A percentile compares a stretch with the other conserved stretches of the same genome.
phyloP scores from a whole-genome alignment of 2,888 invertebrate genomes.

The Coecobrya sp. region DNA sequence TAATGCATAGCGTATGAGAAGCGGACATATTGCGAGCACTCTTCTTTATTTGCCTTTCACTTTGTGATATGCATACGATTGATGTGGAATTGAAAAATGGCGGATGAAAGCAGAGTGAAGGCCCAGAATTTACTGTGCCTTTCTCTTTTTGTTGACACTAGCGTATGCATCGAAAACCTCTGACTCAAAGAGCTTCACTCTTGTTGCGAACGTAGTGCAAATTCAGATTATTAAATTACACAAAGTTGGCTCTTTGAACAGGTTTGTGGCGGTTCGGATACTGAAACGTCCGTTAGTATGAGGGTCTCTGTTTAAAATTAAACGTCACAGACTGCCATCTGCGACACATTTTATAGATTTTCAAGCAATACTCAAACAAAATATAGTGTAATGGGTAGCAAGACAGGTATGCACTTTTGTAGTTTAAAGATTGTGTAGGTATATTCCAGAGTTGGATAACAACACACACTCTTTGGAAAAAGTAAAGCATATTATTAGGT shows the following conservation, averaged over 20 bases:
- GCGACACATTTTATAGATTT: no score
- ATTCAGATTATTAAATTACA: not conserved
- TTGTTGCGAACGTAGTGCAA: not conserved
- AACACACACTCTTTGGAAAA: no score
- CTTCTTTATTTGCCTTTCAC: conserved; percentile 1
- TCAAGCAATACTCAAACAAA: no score
- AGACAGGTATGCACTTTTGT: no score
- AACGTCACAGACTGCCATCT: no score
- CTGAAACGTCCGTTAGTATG: no score
- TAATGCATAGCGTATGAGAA: not conserved
- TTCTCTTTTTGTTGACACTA: conserved; percentile 13
- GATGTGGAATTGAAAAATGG: conserved; percentile 18
- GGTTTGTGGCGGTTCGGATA: not conserved
- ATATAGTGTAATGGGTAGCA: no score
- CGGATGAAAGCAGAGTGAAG: not conserved
- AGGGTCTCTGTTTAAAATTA: no score
- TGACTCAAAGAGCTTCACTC: not conserved
- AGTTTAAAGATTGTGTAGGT: no score
- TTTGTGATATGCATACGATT: conserved; percentile 5
- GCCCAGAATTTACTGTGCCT: not conserved
- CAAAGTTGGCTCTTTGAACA: not conserved
- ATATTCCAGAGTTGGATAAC: no score
- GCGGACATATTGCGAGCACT: not conserved
- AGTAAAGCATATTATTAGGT: no score
- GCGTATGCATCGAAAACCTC: conserved; percentile 21